Evolutionary conservation across 2,888 invertebrate species (phyloP).

Genomic region (Callosobruchus maculatus): DNA sequence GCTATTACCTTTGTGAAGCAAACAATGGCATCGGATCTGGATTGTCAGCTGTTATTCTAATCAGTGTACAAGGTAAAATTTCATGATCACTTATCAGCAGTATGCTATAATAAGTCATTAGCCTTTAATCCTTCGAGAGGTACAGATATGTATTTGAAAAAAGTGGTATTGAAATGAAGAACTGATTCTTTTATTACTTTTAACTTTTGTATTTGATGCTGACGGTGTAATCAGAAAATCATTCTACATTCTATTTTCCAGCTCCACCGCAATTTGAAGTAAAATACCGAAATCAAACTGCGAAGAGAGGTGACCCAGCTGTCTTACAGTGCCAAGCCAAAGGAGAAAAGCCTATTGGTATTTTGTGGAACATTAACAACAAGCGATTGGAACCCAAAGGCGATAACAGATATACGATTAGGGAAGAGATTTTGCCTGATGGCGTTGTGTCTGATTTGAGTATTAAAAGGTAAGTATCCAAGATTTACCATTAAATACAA

Average conservation of each 20-base stretch:
- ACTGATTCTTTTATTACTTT: too few species aligned
- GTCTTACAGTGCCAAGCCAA: constrained; percentile 90
- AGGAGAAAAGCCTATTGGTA: constrained; percentile 92
- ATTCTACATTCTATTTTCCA: too few species aligned
- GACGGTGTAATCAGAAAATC: too few species aligned
- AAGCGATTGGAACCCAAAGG: constrained; percentile 88
- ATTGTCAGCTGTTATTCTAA: constrained; percentile 87
- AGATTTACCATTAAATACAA: too few species aligned
- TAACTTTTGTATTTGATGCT: too few species aligned
- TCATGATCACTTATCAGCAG: too few species aligned
- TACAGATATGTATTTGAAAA: too few species aligned
- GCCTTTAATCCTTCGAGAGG: too few species aligned
- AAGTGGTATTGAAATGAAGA: too few species aligned
- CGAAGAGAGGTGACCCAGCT: constrained; percentile 85
- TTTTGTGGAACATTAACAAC: constrained; percentile 93
- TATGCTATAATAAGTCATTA: too few species aligned
- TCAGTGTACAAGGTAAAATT: constrained; percentile 82
- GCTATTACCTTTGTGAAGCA: constrained; percentile 93
- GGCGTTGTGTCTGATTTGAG: constrained; percentile 86
- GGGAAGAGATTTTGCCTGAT: constrained; percentile 83
- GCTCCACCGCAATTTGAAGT: constrained; percentile 93
- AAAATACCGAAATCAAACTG: constrained; percentile 87
- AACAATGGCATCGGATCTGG: constrained; percentile 95
- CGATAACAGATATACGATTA: constrained; percentile 80
- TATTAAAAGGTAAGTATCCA: constrained; percentile 58